These are phyloP conservation scores for Choreutis nemorana DNA, from an alignment of 2,888 invertebrate genomes.

Conservation along the genomic window DNA sequence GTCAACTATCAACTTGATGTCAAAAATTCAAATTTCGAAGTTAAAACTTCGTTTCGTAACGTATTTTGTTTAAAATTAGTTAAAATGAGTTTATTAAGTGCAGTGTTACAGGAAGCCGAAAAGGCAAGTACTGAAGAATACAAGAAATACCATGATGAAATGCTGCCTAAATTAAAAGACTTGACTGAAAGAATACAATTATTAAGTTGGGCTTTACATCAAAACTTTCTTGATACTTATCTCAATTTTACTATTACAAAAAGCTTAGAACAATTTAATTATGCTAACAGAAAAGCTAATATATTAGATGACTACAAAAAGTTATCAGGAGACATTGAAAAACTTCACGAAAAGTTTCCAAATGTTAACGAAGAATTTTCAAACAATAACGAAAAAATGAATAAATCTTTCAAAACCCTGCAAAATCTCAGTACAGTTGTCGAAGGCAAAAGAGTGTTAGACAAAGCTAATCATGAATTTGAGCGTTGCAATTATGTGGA, in stretches of 20 bases:
- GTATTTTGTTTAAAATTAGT: too few relatives aligned
- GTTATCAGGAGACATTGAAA: conserved; percentile 19
- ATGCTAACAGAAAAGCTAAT: conserved; percentile 37
- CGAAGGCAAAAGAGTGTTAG: conserved; percentile 36
- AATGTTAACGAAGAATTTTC: conserved; percentile 31
- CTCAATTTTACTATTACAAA: conserved; percentile 41
- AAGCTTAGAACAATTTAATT: conserved; percentile 50
- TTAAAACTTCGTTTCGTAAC: too few relatives aligned
- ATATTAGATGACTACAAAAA: conserved; percentile 29
- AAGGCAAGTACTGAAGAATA: conserved; percentile 34
- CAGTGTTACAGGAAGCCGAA: conserved; percentile 39
- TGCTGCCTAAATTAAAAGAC: conserved; percentile 35
- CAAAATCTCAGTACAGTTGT: conserved; percentile 31
- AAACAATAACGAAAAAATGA: background rate
- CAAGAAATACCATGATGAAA: conserved; percentile 33
- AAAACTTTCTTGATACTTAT: conserved; percentile 42
- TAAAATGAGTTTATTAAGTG: conserved; percentile 48
- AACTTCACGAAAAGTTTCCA: conserved; percentile 22
- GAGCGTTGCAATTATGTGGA: conserved; percentile 38
- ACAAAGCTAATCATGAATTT: conserved; percentile 43
- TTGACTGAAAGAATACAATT: conserved; percentile 41
- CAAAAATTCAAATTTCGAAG: too few relatives aligned
- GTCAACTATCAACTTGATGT: too few relatives aligned
- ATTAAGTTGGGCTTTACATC: conserved; percentile 46
- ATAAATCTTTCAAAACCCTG: conserved; percentile 22